A percentile compares a stretch with the other conserved stretches of the same genome.
These are phyloP conservation scores for Petrocephalus zakoni DNA, from an alignment of 2,113 vertebrate genomes.

Conservation along the genomic window DNA sequence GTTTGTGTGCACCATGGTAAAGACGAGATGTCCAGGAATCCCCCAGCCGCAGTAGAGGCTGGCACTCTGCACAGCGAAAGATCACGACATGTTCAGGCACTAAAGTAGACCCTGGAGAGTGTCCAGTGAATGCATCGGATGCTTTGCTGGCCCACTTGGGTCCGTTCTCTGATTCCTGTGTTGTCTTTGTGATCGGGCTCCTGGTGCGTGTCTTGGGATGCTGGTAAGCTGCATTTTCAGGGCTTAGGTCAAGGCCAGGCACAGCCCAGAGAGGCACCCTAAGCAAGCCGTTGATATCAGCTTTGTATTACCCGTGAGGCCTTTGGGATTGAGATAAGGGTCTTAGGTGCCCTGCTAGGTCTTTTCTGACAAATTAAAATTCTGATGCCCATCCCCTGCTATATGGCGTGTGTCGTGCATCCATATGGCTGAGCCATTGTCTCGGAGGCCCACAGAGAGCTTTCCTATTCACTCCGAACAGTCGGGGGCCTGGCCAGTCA, in stretches of 20 bases:
- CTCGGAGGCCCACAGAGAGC: not conserved
- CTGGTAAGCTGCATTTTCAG: not conserved
- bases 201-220: not conserved
- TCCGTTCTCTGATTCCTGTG: not conserved
- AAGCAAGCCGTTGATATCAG: too few relatives aligned
- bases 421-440: constrained; percentile 20
- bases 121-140: not conserved
- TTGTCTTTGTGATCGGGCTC: not conserved
- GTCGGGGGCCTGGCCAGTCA: not conserved
- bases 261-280: not conserved
- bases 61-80: not conserved
- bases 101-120: not conserved
- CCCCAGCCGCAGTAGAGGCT: not conserved
- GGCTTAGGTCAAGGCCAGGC: not conserved
- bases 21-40: not conserved
- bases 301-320: not conserved
- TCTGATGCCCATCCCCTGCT: not conserved
- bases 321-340: not conserved
- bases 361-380: not conserved
- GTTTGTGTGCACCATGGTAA: not conserved
- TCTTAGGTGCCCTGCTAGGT: too few relatives aligned
- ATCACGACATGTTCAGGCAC: not conserved
- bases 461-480: not conserved
- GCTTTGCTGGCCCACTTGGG: not conserved
- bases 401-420: not conserved